Evolutionary conservation across 2,888 invertebrate species (phyloP).

Genomic region (Sphinx pinastri): DNA sequence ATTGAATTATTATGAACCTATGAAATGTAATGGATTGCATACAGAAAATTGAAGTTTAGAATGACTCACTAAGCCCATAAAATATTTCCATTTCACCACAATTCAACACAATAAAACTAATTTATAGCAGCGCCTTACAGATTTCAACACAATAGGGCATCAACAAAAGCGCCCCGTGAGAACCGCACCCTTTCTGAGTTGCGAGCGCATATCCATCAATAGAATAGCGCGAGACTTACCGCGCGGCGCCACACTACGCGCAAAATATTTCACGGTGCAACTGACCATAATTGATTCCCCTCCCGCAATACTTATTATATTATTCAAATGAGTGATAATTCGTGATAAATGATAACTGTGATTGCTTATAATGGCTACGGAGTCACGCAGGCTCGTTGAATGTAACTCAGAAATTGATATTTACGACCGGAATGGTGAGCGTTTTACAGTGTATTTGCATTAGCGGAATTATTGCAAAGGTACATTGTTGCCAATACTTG

Average conservation of each 20-base stretch:
- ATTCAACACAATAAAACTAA: slow-evolving; percentile 7
- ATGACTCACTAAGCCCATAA: slow-evolving; percentile 10
- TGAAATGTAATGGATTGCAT: not conserved
- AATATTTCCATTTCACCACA: slow-evolving; percentile 11
- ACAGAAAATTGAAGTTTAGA: not conserved
- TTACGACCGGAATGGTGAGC: slow-evolving; percentile 30
- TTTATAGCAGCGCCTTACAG: not conserved
- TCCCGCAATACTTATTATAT: slow-evolving; percentile 46
- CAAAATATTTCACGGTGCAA: slow-evolving; percentile 42
- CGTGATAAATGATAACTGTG: slow-evolving; percentile 59
- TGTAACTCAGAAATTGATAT: slow-evolving; percentile 30
- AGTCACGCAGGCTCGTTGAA: slow-evolving; percentile 17
- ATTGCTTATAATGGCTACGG: slow-evolving; percentile 53
- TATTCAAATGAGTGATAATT: slow-evolving; percentile 62
- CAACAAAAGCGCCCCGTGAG: slow-evolving; percentile 35
- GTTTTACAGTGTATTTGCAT: slow-evolving; percentile 46
- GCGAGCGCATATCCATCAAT: not conserved
- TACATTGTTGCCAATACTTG: not conserved
- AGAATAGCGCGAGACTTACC: slow-evolving; percentile 2
- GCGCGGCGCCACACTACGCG: slow-evolving; percentile 45
- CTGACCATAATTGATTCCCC: slow-evolving; percentile 43
- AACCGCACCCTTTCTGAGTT: slow-evolving; percentile 21
- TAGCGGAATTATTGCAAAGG: slow-evolving; percentile 3
- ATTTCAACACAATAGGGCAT: not conserved
- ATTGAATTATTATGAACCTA: not conserved